A percentile compares a stretch with the other conserved stretches of the same genome.
These are phyloP conservation scores for Micrasema longulum DNA, from an alignment of 1,140 invertebrate genomes.

Conservation along the genomic window DNA sequence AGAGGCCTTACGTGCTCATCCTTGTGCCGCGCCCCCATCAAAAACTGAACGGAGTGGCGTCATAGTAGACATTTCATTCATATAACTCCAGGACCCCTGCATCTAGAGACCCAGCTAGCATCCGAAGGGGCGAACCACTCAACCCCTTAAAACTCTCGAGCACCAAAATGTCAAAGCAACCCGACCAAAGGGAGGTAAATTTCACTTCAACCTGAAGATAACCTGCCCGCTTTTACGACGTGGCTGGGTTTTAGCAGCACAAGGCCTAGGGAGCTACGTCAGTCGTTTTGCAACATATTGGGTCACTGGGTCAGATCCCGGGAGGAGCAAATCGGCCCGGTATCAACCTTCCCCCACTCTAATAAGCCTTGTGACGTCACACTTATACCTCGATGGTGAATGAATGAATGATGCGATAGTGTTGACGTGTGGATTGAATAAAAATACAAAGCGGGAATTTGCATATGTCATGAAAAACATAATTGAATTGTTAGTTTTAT, in stretches of 20 bases:
- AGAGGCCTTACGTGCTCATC: neutral
- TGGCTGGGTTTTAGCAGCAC: neutral
- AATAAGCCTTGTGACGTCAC: conserved; percentile 42
- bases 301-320: conserved; percentile 54
- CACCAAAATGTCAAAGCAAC: neutral
- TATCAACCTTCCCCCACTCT: conserved; percentile 6
- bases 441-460: too few relatives aligned
- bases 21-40: conserved; percentile 11
- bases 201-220: too few relatives aligned
- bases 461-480: too few relatives aligned
- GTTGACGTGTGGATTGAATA: conserved; percentile 1
- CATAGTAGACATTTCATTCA: conserved; percentile 46
- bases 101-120: conserved; percentile 2
- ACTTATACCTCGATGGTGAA: conserved; percentile 28
- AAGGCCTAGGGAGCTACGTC: conserved; percentile 33
- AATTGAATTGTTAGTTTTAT: too few relatives aligned
- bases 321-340: conserved; percentile 51
- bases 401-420: conserved; percentile 51
- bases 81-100: conserved; percentile 15
- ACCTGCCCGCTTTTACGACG: too few relatives aligned
- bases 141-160: neutral
- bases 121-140: conserved; percentile 5
- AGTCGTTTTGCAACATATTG: conserved; percentile 39
- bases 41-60: conserved; percentile 32
- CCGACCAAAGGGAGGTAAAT: neutral